Base-by-base conservation (phyloP, 2,113 vertebrate genomes). In the Myotis davidii region DNA sequence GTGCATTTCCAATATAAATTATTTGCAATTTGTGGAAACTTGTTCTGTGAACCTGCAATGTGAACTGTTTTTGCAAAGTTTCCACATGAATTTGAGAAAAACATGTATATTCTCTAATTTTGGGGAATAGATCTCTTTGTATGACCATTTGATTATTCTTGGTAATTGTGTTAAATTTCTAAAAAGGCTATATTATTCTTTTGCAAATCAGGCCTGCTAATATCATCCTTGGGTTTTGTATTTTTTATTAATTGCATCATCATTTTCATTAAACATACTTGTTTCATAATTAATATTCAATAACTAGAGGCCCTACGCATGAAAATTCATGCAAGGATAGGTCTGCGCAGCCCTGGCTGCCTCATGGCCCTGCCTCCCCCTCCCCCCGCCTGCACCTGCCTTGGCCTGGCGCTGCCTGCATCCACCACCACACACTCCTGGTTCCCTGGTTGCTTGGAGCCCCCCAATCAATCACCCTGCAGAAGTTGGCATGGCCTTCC, bases 241-340 rank as follows among this genome's bases (percentile, higher is more conserved):
- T 61, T 29, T 79, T 69, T 91, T 70, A 70, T 84, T 45, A 54
- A 64, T 84, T 45, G 0, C 70, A 8, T 74, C 34, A 16, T 88
- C 34, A 85, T 65, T 64, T 61, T 10, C 37, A 76, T 95, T 85
- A 73, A 94, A 85, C 21, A 42, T 61, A 45, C 11, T 52, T 79
- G n/a, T 84, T 69, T 79, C 32, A 65, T 69, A 69, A 82, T 12
- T 27, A 37, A 82, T 83, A 69, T 34, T 34, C 42, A 69, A n/a
- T 65, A 91, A 59, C 21, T 59, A 59, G 21, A 54, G 56, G 9
- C 56, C 56, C 9, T 3, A 59, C 9, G 9, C 56, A 59, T 59
- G 56, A 59, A 59, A 59, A 59, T 59, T 59, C 9, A 25, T 59
- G 56, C 21, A 59, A 25, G 21, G 56, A 59, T 59, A 59, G 56